Evolutionary conservation across 2,113 vertebrate species (phyloP), one percentile per base, ranked within the genome.

Genomic region (Phodopus roborovskii): DNA sequence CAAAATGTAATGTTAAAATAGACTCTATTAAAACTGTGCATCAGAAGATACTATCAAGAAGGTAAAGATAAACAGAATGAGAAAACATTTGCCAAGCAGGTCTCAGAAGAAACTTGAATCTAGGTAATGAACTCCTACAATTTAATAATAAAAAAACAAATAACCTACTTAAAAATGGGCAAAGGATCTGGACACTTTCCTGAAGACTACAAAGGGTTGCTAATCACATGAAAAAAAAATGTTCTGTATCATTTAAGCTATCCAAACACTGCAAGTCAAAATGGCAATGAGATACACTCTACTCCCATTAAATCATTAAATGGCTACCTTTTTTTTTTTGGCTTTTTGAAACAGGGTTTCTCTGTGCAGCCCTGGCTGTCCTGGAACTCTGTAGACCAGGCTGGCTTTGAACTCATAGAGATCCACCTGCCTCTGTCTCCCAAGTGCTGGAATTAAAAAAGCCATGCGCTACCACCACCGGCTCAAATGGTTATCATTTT

Each of bases 91-190:
- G 28, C 42, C 85, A 94, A 78, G 84, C 28, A 85, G 2, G 33
- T 90, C 50, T 91, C 42, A 88, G 62, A 93, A 93, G 24, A 42
- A 62, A 83, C 8, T 48, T 81, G 6, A 50, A 89, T 71, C 26
- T 70, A 91, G 39, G 95, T 79, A 83, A 84, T 64, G 20, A 96
- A 96, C 42, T 84, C 71, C 45, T 94, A 94, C 28, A 88, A 88
- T 20, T 68, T 42, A 91, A 58, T 93, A 53, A 88, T 71, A 88
- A 84, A 91, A 91, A 81, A 94, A 58, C 24, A 95, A 87, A 82
- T 19, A 91, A 87, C 13, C 64, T 60, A 92, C 13, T 75, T 56
- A 85, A 95, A 94, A 97, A 22, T 10, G 9, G 62, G 28, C 42
- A 74, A 93, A 90, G 36, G 22, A 71, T 70, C 64, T 89, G 85